phyloP scores from a whole-genome alignment of 92 coral and sea anemone species.

The Nematostella vectensis region DNA sequence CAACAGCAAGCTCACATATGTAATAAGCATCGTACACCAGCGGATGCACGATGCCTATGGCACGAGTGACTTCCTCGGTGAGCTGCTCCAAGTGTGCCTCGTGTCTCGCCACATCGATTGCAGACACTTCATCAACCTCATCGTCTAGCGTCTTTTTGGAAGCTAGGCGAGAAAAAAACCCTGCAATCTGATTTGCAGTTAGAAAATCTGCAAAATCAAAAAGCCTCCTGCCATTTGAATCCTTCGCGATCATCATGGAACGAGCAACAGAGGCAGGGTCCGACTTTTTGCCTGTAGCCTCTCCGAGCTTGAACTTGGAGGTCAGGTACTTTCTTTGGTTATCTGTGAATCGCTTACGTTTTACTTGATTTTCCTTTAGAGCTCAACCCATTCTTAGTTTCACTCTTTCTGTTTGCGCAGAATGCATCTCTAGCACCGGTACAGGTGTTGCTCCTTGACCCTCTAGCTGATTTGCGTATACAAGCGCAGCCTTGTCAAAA shows the following conservation, averaged over 20 bases:
- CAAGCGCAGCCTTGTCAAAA: constrained; percentile 3
- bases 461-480: constrained; percentile 1
- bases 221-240: constrained; percentile 20
- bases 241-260: constrained; percentile 18
- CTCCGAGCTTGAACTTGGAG: constrained; percentile 18
- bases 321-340: constrained; percentile 13
- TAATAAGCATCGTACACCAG: too few relatives aligned
- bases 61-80: too few relatives aligned
- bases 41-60: too few relatives aligned
- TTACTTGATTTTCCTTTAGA: constrained; percentile 13
- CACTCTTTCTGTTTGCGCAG: not conserved
- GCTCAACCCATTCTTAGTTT: constrained; percentile 33
- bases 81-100: too few relatives aligned
- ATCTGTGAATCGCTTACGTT: constrained; percentile 17
- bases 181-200: constrained; percentile 28
- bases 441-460: not conserved
- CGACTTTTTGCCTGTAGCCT: constrained; percentile 12
- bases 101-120: not conserved
- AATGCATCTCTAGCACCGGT: not conserved
- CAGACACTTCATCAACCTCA: constrained; percentile 2
- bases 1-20: too few relatives aligned
- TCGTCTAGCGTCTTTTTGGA: constrained; percentile 20
- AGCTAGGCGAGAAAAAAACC: constrained; percentile 20
- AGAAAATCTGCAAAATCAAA: constrained; percentile 20
- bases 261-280: constrained; percentile 20